Conservation (phyloP, 1,140 invertebrate species). For the Papilio aristodemus region DNA sequence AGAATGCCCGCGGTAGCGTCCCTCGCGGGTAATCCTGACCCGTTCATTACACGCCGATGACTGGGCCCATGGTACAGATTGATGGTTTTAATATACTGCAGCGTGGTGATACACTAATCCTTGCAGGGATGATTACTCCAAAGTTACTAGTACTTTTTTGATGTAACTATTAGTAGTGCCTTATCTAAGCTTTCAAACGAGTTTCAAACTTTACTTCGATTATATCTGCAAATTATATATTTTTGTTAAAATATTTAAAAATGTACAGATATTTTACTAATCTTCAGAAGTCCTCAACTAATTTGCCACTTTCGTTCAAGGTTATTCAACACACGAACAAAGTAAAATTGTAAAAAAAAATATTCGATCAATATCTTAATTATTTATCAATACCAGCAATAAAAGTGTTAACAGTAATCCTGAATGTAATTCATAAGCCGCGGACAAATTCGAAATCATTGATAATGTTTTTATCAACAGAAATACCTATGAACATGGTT, state of each 20-base stretch:
- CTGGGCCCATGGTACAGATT: conserved; percentile 50
- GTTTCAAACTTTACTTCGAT: no score
- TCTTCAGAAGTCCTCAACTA: background rate
- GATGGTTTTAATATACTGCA: conserved; percentile 58
- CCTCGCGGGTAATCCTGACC: conserved; percentile 60
- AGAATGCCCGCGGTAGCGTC: conserved; percentile 55
- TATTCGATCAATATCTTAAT: conserved; percentile 59
- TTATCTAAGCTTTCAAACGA: no score
- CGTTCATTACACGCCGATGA: conserved; percentile 67
- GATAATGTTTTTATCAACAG: conserved; percentile 16
- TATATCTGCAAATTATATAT: no score
- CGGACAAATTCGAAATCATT: background rate
- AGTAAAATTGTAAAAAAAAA: conserved; percentile 32
- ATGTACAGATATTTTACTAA: no score
- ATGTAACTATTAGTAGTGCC: no score
- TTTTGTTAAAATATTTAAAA: no score
- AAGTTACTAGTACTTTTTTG: background rate
- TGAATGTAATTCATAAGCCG: conserved; percentile 23
- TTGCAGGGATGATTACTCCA: conserved; percentile 33
- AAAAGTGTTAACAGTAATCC: conserved; percentile 53
- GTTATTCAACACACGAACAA: conserved; percentile 2
- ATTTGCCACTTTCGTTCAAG: background rate
- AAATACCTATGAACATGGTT: background rate
- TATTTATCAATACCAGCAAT: conserved; percentile 46
- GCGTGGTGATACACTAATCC: conserved; percentile 38